These are phyloP conservation scores for Drosophila robusta DNA, from an alignment of 2,888 invertebrate species.

Conservation along the genomic window DNA sequence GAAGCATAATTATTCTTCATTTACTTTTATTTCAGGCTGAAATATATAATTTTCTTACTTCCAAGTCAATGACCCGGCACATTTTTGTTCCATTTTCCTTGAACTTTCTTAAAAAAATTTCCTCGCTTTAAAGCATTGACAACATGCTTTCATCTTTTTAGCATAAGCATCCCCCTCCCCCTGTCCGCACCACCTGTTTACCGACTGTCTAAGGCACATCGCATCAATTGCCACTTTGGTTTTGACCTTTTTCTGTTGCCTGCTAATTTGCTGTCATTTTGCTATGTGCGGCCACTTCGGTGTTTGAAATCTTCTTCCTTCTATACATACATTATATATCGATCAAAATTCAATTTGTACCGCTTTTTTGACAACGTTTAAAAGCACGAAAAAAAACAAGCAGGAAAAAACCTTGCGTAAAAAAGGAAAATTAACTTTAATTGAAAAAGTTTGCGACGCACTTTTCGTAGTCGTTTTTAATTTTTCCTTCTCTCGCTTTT, in stretches of 20 bases:
- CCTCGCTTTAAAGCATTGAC: not conserved
- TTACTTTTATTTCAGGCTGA: not conserved
- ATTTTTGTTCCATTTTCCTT: not conserved
- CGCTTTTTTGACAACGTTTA: slow-evolving; percentile 68
- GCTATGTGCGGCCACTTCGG: slow-evolving; percentile 49
- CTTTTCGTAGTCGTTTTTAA: slow-evolving; percentile 55
- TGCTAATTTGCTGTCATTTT: slow-evolving; percentile 77
- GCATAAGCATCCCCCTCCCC: not conserved
- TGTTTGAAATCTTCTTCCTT: slow-evolving; percentile 7
- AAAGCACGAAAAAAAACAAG: slow-evolving; percentile 31
- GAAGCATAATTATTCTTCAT: not conserved
- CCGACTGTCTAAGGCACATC: slow-evolving; percentile 10
- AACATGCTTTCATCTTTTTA: slow-evolving; percentile 5
- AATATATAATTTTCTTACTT: not conserved
- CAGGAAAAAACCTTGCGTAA: slow-evolving; percentile 4
- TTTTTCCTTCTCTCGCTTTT: slow-evolving; percentile 8
- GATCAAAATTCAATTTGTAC: slow-evolving; percentile 81
- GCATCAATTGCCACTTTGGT: slow-evolving; percentile 45
- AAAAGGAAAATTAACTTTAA: slow-evolving; percentile 72
- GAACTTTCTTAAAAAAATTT: not conserved
- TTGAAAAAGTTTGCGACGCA: slow-evolving; percentile 76
- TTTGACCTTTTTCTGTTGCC: slow-evolving; percentile 58
- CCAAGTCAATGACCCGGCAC: not conserved
- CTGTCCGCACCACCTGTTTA: not conserved
- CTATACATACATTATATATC: slow-evolving; percentile 71